Evolutionary conservation across 2,888 invertebrate species (phyloP), one percentile per base, ranked within the genome.

Genomic region (Dasysyrphus albostriatus): DNA sequence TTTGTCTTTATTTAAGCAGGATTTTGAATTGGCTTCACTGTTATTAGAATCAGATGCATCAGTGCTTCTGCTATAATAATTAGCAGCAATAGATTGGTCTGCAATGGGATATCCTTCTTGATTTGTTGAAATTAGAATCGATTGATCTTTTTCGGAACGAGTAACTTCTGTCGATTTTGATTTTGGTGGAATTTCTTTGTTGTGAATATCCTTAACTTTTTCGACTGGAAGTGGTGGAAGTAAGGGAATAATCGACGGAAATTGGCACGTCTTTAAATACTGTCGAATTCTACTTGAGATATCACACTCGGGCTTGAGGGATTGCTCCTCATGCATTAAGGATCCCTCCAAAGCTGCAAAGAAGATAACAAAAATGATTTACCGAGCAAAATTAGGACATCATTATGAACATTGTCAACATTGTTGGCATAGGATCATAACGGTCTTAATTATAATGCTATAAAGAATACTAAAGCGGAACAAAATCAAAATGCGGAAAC

Each of bases 341-440:
- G 69, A 69, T 39, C 39, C 69, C 54, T 69, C 51, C 54, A 16
- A 39, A 29, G 8, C 69, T 69, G 69, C 16, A 69, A 69, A 69
- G 39, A 69, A 69, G 54, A 69, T 39, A 39, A 69, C 54, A 54
- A 69, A 69, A 54, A 54, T 69, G 69, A 69, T 69, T 69, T 51
- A 69, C 51, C 51, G 24, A 69, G 49, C 39, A 34, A 54, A 69
- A 69, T 69, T 51, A 69, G 37, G 69, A 51, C 69, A 54, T 54
- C 37, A 39, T 54, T 69, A 54, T 39, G 39, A 39, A 29, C 29
- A 39, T 32, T 65, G 47, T 49, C 47, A 32, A 34, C 0, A 34
- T n/a, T 29, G 24, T n/a, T 51, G 67, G 12, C 67, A 69, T 29
- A 9, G n/a, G 5, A 24, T 54, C 51, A 54, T 39, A 69, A 54